Conservation (phyloP, 2,113 vertebrate genomes). For the Aegotheles bennettii region DNA sequence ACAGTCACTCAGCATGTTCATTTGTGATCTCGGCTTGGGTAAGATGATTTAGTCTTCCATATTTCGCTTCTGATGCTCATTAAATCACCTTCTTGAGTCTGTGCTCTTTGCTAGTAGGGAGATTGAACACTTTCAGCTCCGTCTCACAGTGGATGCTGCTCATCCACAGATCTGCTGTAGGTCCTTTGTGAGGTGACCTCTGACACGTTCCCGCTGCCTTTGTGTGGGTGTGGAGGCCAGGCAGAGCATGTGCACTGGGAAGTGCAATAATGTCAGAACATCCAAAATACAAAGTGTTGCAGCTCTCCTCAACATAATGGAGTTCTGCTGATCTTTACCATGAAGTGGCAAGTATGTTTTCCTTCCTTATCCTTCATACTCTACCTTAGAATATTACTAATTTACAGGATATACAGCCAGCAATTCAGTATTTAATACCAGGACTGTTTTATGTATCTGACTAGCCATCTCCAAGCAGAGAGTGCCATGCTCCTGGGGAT, state of each 20-base stretch:
- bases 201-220: too few species aligned
- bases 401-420: not conserved
- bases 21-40: not conserved
- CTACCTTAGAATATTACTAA: not conserved
- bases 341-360: not conserved
- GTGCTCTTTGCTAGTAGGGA: not conserved
- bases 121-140: not conserved
- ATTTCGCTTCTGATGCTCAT: not conserved
- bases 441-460: not conserved
- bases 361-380: not conserved
- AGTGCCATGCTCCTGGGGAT: not conserved
- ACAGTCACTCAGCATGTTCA: not conserved
- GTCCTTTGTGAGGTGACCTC: not conserved
- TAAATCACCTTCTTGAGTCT: not conserved
- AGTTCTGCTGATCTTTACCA: not conserved
- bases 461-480: not conserved
- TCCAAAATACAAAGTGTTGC: not conserved
- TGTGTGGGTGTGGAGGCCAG: accelerated
- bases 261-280: not conserved
- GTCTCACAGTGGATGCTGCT: not conserved
- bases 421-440: not conserved
- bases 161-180: not conserved
- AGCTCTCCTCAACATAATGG: not conserved
- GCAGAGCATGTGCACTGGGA: not conserved
- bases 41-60: not conserved